Evolutionary conservation across 2,888 invertebrate genomes (phyloP).

Genomic region (Hyppa rectilinea): DNA sequence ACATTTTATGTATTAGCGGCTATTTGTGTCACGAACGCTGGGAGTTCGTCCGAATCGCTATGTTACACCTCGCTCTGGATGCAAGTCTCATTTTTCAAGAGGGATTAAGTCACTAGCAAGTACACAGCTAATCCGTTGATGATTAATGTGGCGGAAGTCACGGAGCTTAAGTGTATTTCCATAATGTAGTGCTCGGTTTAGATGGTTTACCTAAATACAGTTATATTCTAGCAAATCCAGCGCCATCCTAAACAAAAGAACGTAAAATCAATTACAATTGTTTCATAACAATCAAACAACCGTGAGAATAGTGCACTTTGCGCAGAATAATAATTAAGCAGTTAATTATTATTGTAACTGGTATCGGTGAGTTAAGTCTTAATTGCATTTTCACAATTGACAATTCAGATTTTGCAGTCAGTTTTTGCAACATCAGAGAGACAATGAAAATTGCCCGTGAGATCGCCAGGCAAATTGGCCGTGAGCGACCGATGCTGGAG

Average conservation of each 20-base stretch:
- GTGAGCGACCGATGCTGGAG: slow-evolving; percentile 81
- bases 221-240: slow-evolving; percentile 1
- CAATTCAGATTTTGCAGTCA: slow-evolving; percentile 71
- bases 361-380: slow-evolving; percentile 64
- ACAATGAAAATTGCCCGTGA: slow-evolving; percentile 81
- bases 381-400: slow-evolving; percentile 74
- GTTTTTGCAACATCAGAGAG: slow-evolving; percentile 78
- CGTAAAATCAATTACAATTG: slow-evolving; percentile 26
- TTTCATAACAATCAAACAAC: slow-evolving; percentile 39
- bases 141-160: slow-evolving; percentile 72
- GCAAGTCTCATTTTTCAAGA: slow-evolving; percentile 77
- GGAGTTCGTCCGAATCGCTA: slow-evolving; percentile 61
- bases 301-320: slow-evolving; percentile 41
- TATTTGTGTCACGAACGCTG: slow-evolving; percentile 76
- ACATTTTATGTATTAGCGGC: slow-evolving; percentile 69
- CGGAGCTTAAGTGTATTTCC: slow-evolving; percentile 47
- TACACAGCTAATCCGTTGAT: slow-evolving; percentile 71
- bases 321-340: slow-evolving; percentile 43
- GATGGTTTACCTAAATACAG: background rate
- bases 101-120: slow-evolving; percentile 72
- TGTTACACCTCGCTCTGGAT: slow-evolving; percentile 68
- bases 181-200: slow-evolving; percentile 15
- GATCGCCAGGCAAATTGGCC: slow-evolving; percentile 82
- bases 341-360: slow-evolving; percentile 54
- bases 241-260: slow-evolving; percentile 29